Percentiles rank a stretch among this genome's conserved stretches.
Evolutionary conservation across 2,797 vertebrate species (phyloP).

Genomic region (Sarcophilus harrisii): DNA sequence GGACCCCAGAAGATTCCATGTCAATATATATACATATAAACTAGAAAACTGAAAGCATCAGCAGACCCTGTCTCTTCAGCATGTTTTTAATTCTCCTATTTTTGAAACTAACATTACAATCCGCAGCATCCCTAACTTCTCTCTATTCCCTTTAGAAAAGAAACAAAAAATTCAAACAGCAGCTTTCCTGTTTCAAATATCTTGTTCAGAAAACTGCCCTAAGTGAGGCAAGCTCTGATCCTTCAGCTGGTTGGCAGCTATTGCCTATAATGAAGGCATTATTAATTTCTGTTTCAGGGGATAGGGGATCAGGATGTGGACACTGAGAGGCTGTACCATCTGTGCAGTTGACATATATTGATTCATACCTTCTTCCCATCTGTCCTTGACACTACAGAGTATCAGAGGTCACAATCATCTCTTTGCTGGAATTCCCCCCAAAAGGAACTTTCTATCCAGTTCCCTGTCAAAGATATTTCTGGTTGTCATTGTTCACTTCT

Average conservation of each 20-base stretch:
- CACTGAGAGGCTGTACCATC: conserved; percentile 87
- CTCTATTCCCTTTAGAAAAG: not conserved
- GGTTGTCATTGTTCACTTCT: conserved; percentile 65
- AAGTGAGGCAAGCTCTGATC: conserved; percentile 71
- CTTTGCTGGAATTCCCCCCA: conserved; percentile 83
- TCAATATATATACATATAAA: not conserved
- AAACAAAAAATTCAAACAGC: not conserved
- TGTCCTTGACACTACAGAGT: conserved; percentile 86
- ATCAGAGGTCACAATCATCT: conserved; percentile 85
- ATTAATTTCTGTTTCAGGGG: conserved; percentile 87
- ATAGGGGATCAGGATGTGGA: conserved; percentile 85
- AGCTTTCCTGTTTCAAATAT: conserved; percentile 48
- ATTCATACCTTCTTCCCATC: conserved; percentile 88
- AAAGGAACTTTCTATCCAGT: conserved; percentile 78
- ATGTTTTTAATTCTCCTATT: conserved; percentile 23
- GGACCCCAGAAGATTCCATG: conserved; percentile 32
- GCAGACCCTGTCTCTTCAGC: conserved; percentile 10
- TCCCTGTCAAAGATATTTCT: conserved; percentile 62
- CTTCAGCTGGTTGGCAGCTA: conserved; percentile 85
- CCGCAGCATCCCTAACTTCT: not conserved
- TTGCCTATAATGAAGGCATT: conserved; percentile 85
- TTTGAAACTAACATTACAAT: conserved; percentile 36
- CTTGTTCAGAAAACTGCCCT: conserved; percentile 66
- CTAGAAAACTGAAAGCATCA: conserved; percentile 24
- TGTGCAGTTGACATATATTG: conserved; percentile 87